Evolutionary conservation across 2,797 vertebrate species (phyloP), one percentile per base, ranked within the genome.

Genomic region (Chelon labrosus): DNA sequence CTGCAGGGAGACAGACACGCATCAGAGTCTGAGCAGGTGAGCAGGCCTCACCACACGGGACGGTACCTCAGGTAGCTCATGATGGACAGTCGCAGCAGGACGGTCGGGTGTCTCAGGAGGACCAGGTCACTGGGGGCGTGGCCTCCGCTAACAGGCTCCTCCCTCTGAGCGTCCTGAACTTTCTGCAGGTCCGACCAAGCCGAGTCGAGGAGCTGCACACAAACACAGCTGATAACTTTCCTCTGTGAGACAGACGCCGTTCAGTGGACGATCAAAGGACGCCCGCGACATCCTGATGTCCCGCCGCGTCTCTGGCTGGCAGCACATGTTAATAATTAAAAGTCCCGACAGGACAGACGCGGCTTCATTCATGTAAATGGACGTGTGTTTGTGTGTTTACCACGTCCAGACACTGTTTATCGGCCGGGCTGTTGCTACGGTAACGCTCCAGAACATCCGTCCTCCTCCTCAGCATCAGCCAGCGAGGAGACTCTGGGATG

Each of bases 401-500:
- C 85, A 78, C 64, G 59, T 91, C 85, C 58, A 94, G 77, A 64
- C 77, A 85, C 19, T 68, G 83, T 54, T 79, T 80, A 57, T 94
- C 92, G 53, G 82, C 79, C 1, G 78, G 67, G 70, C 92, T 94
- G 85, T 88, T 91, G 54, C 25, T 51, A 6, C 79, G 59, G 80
- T 94, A 94, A 70, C 72, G 51, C 4, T 93, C 86, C 65, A 95
- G 54, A 6, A 85, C 77, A 2, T 89, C 79, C 12, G 5, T 75
- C 65, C 61, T 93, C 65, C 65, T 85, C 54, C 61, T 93, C 1
- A 94, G 41, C 62, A 89, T 5, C 70, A 94, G 19, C 94, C 94
- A 95, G 39, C 83, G 73, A 2, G 93, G 94, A 41, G 93, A 95
- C 77, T 95, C 93, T 25, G 94, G 93, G 59, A 94, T 90, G 0